A percentile compares a stretch with the other conserved stretches of the same genome.
These are phyloP conservation scores for Carettochelys insculpta DNA, from an alignment of 2,113 vertebrate genomes.

Conservation along the genomic window DNA sequence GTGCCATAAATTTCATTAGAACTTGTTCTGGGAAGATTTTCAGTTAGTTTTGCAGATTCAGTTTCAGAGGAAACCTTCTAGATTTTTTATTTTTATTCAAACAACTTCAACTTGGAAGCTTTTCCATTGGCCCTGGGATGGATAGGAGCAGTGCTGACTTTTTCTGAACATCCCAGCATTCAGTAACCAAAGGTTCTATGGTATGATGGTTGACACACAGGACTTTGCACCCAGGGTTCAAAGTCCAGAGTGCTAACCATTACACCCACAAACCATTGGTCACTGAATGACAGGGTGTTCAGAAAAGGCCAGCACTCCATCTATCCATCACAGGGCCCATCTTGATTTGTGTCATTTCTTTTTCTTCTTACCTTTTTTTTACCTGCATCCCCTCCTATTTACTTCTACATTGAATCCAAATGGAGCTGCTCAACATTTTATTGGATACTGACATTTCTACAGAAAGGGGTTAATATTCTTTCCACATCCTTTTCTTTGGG, in stretches of 20 bases:
- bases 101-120: background rate
- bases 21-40: background rate
- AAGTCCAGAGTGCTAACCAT: slow-evolving; percentile 88
- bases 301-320: too few species aligned
- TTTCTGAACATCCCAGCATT: too few species aligned
- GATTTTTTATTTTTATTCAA: background rate
- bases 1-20: background rate
- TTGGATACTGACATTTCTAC: background rate
- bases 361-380: background rate
- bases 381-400: background rate
- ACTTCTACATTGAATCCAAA: background rate
- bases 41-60: background rate
- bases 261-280: too few species aligned
- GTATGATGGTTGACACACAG: too few species aligned
- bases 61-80: background rate
- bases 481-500: background rate
- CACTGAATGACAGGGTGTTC: too few species aligned
- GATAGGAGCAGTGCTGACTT: too few species aligned
- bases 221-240: too few species aligned
- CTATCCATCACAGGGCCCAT: too few species aligned
- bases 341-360: background rate
- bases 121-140: background rate
- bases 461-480: background rate
- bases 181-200: too few species aligned
- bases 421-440: background rate